Base-by-base conservation (phyloP, 2,797 vertebrate genomes). In the Novumbra hubbsi region DNA sequence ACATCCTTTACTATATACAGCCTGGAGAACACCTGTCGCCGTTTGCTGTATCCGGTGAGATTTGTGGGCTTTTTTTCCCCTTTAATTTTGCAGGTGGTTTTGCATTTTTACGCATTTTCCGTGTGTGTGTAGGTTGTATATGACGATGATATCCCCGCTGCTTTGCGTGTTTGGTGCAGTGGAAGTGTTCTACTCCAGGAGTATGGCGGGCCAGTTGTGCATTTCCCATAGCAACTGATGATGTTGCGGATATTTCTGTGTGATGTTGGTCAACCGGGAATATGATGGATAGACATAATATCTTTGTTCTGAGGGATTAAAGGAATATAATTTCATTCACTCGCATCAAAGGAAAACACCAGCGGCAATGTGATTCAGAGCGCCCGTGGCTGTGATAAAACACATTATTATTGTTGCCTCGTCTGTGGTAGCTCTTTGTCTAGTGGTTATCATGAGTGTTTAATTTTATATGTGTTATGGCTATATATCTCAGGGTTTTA, bases 231-330 rank as follows among this genome's bases (percentile, higher is more conserved):
- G 72, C 38, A 66, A 73, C 72, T 38, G 32, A 49, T 64, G 41
- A 73, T 73, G 72, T 65, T 38, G 55, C 38, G 27, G 72, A 73
- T 41, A 73, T 73, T 5, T 73, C 32, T 5, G 32, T 34, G 8
- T 21, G 62, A 24, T 64, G 60, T 63, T 30, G 28, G 28, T 63
- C 27, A 63, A n/a, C 14, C 24, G 30, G 27, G 63, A 28, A 66
- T 32, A 66, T 66, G 28, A 28, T 32, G 28, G 30, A 11, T 66
- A 4, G 16, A 32, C 64, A 66, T 32, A 16, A 17, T 17, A 38
- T 34, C 2, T 2, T 28, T 66, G 27, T 66, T 66, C 32, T 66
- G 9, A 66, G 55, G 21, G n/a, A 24, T 4, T n/a, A 57, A 24
- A 24, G 9, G 9, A 14, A 57, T 3, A 57, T 24, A 2, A 24